Evolutionary conservation across 2,888 invertebrate species (phyloP).

Genomic region (Galeruca laticollis): DNA sequence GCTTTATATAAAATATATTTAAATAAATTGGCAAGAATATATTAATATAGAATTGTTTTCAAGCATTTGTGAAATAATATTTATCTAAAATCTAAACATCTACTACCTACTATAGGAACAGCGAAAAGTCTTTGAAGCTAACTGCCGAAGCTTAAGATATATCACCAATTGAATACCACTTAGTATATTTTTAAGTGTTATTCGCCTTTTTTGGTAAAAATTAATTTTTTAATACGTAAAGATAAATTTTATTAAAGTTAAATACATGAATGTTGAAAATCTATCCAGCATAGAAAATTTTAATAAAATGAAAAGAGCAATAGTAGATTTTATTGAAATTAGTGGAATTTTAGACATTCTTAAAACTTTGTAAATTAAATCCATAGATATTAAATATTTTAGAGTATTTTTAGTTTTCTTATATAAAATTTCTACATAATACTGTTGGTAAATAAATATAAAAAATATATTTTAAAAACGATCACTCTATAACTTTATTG

Average conservation of each 20-base stretch:
- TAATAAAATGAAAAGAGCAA: too few relatives aligned
- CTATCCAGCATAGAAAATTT: too few relatives aligned
- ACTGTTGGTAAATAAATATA: not conserved
- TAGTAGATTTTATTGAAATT: too few relatives aligned
- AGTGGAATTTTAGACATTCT: too few relatives aligned
- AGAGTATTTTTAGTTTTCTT: constrained; percentile 14
- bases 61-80: constrained; percentile 19
- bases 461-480: not conserved
- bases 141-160: constrained; percentile 33
- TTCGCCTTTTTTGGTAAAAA: not conserved
- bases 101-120: constrained; percentile 23
- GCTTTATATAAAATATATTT: not conserved
- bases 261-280: too few relatives aligned
- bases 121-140: constrained; percentile 45
- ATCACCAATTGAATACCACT: constrained; percentile 36
- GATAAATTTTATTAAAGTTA: too few relatives aligned
- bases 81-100: constrained; percentile 17
- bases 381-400: not conserved
- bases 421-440: not conserved
- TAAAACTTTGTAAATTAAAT: too few relatives aligned
- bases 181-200: not conserved
- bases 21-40: constrained; percentile 25
- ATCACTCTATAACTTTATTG: not conserved
- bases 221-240: too few relatives aligned
- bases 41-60: not conserved